A percentile compares a stretch with the other conserved stretches of the same genome.
phyloP scores from a whole-genome alignment of 2,888 invertebrate species.

The Sicus ferrugineus region DNA sequence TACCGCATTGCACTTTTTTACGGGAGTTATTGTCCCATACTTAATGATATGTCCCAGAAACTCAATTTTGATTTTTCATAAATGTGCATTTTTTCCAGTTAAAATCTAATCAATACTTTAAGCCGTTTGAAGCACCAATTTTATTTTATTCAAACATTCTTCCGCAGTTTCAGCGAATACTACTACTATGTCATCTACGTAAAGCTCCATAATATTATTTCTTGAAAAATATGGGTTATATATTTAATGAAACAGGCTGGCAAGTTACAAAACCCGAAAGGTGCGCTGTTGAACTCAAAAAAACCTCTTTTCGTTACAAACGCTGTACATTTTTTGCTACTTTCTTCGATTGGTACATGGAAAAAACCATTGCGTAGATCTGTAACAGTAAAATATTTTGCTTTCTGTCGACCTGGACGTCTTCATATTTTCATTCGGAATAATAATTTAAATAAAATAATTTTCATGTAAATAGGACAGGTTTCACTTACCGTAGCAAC shows the following conservation, averaged over 20 bases:
- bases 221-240: no score
- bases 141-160: no score
- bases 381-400: slow-evolving; percentile 24
- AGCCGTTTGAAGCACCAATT: no score
- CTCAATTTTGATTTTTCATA: slow-evolving; percentile 28
- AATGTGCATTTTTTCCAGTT: no score
- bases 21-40: slow-evolving; percentile 23
- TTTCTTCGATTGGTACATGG: slow-evolving; percentile 32
- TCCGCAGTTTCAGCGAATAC: no score
- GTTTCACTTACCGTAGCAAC: no score
- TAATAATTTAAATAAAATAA: no score
- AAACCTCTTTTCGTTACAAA: slow-evolving; percentile 23
- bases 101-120: slow-evolving; percentile 26
- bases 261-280: slow-evolving; percentile 33
- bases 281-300: slow-evolving; percentile 35
- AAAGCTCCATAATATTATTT: no score
- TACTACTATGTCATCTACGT: no score
- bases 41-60: slow-evolving; percentile 27
- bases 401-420: no score
- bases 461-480: no score
- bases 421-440: no score
- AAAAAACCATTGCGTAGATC: slow-evolving; percentile 37
- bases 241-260: slow-evolving; percentile 34
- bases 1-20: slow-evolving; percentile 22
- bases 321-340: slow-evolving; percentile 30